A percentile compares a stretch with the other conserved stretches of the same genome.
phyloP scores from a whole-genome alignment of 1,140 invertebrate species.

The Chrysopa pallens region DNA sequence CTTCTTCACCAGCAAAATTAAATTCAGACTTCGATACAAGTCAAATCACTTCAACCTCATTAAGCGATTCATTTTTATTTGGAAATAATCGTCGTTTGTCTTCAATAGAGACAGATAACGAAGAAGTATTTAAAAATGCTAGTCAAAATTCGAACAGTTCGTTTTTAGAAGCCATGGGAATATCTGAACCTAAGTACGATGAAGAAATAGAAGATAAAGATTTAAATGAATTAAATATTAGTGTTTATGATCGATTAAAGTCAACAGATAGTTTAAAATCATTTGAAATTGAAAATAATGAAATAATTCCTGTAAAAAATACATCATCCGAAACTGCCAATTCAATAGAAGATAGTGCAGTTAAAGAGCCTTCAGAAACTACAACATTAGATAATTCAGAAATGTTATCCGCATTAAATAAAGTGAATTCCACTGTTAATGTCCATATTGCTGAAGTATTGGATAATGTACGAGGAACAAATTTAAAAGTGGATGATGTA shows the following conservation, averaged over 20 bases:
- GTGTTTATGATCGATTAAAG: background rate
- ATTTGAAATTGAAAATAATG: background rate
- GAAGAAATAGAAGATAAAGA: background rate
- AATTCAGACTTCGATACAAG: background rate
- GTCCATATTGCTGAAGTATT: background rate
- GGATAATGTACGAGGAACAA: too few relatives aligned
- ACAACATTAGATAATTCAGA: background rate
- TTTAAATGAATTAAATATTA: background rate
- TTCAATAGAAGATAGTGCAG: background rate
- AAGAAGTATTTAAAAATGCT: background rate
- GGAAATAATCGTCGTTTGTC: background rate
- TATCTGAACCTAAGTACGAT: background rate
- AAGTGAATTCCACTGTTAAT: background rate
- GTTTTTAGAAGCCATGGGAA: background rate
- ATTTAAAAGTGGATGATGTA: background rate
- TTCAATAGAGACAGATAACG: background rate
- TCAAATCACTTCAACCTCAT: background rate
- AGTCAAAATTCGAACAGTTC: background rate
- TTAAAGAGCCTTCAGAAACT: background rate
- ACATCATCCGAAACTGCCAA: background rate
- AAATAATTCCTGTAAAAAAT: background rate
- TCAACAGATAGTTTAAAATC: background rate
- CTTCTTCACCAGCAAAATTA: background rate
- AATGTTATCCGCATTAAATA: background rate
- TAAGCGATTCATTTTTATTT: background rate